A percentile compares a stretch with the other conserved stretches of the same genome.
These are phyloP conservation scores for Hetaerina titia DNA, from an alignment of 2,888 invertebrate species.

Conservation along the genomic window DNA sequence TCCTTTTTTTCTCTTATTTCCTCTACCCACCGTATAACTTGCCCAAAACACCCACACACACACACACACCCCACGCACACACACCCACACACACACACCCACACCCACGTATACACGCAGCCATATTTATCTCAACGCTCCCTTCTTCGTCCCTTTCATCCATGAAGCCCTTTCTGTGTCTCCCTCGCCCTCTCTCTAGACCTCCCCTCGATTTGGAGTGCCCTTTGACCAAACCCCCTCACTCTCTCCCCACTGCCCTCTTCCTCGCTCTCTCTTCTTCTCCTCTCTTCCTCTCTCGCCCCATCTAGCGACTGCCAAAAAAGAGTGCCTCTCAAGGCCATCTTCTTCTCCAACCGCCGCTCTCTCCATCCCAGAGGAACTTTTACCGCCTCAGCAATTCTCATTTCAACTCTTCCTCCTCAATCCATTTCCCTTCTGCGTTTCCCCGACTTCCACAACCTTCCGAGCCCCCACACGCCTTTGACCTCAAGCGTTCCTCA, in stretches of 20 bases:
- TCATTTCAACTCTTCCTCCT: conserved; percentile 52
- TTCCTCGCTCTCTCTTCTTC: neutral
- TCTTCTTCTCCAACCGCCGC: neutral
- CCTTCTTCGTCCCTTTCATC: neutral
- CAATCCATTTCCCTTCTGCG: neutral
- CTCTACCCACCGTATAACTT: neutral
- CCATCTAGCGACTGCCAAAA: neutral
- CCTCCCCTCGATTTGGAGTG: neutral
- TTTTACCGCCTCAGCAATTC: conserved; percentile 60
- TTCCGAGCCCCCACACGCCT: neutral
- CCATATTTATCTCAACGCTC: neutral
- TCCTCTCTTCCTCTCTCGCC: neutral
- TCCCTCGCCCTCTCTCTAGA: neutral
- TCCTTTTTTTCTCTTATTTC: neutral
- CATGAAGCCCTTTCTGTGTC: neutral
- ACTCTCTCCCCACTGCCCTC: neutral
- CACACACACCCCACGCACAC: neutral
- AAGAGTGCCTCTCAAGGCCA: neutral
- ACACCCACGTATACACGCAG: neutral
- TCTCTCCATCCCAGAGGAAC: neutral
- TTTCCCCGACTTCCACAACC: neutral
- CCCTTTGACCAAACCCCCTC: neutral
- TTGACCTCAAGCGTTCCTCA: neutral
- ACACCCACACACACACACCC: neutral
- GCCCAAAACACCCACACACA: neutral